A percentile compares a stretch with the other conserved stretches of the same genome.
phyloP scores from a whole-genome alignment of 2,797 vertebrate species.

The Poeciliopsis presidionis region DNA sequence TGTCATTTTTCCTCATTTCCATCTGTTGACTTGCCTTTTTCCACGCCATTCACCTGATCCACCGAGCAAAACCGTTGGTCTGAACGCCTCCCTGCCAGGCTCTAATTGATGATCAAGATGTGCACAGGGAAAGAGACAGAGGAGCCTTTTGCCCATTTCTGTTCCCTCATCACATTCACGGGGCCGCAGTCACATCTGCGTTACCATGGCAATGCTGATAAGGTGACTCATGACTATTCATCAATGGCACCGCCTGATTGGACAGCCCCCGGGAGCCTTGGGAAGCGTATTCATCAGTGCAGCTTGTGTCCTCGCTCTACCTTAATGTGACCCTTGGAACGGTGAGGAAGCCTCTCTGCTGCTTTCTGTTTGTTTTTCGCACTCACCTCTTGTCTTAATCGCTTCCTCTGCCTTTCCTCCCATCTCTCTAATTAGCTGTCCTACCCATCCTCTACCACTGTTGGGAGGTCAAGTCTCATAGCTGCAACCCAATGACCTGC shows the following conservation, averaged over 20 bases:
- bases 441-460: slow-evolving; percentile 14
- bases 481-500: background rate
- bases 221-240: slow-evolving; percentile 82
- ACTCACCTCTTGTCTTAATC: slow-evolving; percentile 31
- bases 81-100: slow-evolving; percentile 45
- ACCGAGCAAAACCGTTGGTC: slow-evolving; percentile 33
- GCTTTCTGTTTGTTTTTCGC: slow-evolving; percentile 53
- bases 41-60: slow-evolving; percentile 13
- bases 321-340: slow-evolving; percentile 51
- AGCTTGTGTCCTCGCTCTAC: slow-evolving; percentile 59
- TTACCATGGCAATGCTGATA: slow-evolving; percentile 78
- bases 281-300: slow-evolving; percentile 66
- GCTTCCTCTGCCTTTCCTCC: slow-evolving; percentile 8
- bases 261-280: slow-evolving; percentile 66
- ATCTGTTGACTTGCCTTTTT: slow-evolving; percentile 10
- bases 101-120: slow-evolving; percentile 77
- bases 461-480: background rate
- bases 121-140: slow-evolving; percentile 58
- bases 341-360: slow-evolving; percentile 47
- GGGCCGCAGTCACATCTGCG: slow-evolving; percentile 72
- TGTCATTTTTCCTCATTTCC: background rate
- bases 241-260: slow-evolving; percentile 73
- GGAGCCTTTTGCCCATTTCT: slow-evolving; percentile 65
- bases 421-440: slow-evolving; percentile 50
- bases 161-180: slow-evolving; percentile 72